These are phyloP conservation scores for Champsocephalus gunnari DNA, from an alignment of 2,797 vertebrate genomes.

Conservation along the genomic window DNA sequence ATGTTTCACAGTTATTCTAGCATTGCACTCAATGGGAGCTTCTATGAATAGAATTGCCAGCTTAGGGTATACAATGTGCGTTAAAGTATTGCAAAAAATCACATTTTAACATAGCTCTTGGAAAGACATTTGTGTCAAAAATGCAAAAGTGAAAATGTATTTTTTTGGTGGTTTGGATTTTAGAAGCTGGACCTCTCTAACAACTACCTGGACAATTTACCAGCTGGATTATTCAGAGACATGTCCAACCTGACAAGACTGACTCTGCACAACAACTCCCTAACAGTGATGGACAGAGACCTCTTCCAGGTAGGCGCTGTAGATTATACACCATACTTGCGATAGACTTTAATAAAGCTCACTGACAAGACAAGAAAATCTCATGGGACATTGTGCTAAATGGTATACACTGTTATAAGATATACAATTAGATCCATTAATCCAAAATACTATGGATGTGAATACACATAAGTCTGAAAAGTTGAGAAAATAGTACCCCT, in stretches of 20 bases:
- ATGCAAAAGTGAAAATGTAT: slow-evolving; percentile 11
- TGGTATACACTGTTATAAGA: background rate
- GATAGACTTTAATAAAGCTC: no score
- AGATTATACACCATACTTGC: background rate
- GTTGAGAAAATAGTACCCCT: background rate
- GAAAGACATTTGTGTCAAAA: background rate
- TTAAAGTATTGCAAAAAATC: slow-evolving; percentile 8
- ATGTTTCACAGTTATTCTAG: background rate
- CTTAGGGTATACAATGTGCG: slow-evolving; percentile 7
- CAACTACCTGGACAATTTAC: slow-evolving; percentile 97
- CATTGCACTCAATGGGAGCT: background rate
- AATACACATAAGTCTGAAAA: background rate
- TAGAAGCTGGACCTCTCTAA: slow-evolving; percentile 94
- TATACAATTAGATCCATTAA: background rate
- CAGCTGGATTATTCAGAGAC: slow-evolving; percentile 90
- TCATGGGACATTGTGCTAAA: background rate
- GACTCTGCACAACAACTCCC: slow-evolving; percentile 95
- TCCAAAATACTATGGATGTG: slow-evolving; percentile 10
- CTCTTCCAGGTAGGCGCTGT: slow-evolving; percentile 86
- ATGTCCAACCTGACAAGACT: slow-evolving; percentile 93
- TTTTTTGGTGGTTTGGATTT: slow-evolving; percentile 21
- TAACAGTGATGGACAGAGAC: slow-evolving; percentile 91
- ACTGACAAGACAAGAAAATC: no score
- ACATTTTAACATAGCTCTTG: no score
- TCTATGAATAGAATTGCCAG: background rate